These are phyloP conservation scores for Macrosoma leucophasiata DNA, from an alignment of 2,888 invertebrate species.

Conservation along the genomic window DNA sequence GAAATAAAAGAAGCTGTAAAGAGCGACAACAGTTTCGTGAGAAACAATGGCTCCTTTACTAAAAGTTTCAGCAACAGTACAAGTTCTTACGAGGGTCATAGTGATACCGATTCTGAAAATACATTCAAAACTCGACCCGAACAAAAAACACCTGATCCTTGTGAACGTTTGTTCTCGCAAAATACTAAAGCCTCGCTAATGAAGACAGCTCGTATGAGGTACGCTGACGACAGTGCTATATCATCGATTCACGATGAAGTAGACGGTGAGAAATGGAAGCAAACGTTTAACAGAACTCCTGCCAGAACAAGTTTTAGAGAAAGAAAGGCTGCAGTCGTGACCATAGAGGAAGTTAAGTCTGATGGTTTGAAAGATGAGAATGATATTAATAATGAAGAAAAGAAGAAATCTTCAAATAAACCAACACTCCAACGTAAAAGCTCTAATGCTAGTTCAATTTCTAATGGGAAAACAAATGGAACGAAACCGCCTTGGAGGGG, in stretches of 20 bases:
- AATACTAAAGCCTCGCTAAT: slow-evolving; percentile 77
- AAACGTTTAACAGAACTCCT: slow-evolving; percentile 51
- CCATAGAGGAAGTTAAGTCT: slow-evolving; percentile 68
- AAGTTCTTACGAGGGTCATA: slow-evolving; percentile 79
- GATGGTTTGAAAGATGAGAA: slow-evolving; percentile 59
- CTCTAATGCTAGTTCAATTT: slow-evolving; percentile 41
- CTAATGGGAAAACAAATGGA: slow-evolving; percentile 51
- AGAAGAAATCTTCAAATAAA: slow-evolving; percentile 45
- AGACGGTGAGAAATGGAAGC: slow-evolving; percentile 60
- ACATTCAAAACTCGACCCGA: slow-evolving; percentile 54
- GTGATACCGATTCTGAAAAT: slow-evolving; percentile 79
- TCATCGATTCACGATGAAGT: slow-evolving; percentile 55
- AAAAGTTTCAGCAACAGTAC: slow-evolving; percentile 77
- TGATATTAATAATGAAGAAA: slow-evolving; percentile 58
- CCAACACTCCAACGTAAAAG: slow-evolving; percentile 45
- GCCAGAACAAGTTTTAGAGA: slow-evolving; percentile 61
- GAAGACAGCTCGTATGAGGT: slow-evolving; percentile 77
- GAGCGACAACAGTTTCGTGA: slow-evolving; percentile 36
- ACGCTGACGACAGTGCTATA: slow-evolving; percentile 65
- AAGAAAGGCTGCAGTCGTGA: slow-evolving; percentile 61
- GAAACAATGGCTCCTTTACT: slow-evolving; percentile 44
- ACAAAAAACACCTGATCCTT: slow-evolving; percentile 53
- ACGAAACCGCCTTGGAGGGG: slow-evolving; percentile 68
- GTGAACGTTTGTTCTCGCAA: slow-evolving; percentile 72
- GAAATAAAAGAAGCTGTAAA: slow-evolving; percentile 61